Percentiles rank a stretch among this genome's conserved stretches.
Conservation (phyloP, 2,797 vertebrate species). For the Gorsachius magnificus region DNA sequence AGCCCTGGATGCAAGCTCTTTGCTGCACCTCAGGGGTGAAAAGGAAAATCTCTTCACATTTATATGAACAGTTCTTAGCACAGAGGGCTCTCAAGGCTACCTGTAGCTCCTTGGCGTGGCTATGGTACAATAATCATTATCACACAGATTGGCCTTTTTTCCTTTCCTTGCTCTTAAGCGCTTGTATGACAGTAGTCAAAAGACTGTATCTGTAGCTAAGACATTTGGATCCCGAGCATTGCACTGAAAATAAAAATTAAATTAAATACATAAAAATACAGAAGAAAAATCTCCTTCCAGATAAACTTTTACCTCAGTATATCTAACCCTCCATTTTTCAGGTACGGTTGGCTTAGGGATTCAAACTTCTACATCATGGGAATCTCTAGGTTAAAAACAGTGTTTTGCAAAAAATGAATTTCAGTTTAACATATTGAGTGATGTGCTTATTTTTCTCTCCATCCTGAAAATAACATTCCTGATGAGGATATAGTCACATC, state of each 20-base stretch:
- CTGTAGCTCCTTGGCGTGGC: background rate
- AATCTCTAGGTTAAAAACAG: background rate
- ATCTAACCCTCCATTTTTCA: background rate
- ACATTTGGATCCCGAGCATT: background rate
- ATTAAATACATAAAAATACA: background rate
- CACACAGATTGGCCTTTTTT: background rate
- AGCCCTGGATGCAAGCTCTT: background rate
- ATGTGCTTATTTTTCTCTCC: background rate
- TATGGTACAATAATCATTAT: background rate
- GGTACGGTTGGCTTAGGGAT: background rate
- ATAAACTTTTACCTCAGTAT: too few relatives aligned
- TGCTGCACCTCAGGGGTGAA: background rate
- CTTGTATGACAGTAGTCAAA: background rate
- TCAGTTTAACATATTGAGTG: background rate
- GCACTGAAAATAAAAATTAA: background rate
- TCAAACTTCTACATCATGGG: background rate
- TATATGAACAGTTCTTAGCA: background rate
- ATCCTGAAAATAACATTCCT: background rate
- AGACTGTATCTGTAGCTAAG: background rate
- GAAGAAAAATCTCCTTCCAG: background rate
- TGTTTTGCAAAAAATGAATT: background rate
- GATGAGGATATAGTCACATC: background rate
- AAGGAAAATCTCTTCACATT: background rate
- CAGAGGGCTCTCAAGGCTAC: background rate
- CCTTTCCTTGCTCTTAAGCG: background rate